A percentile compares a stretch with the other conserved stretches of the same genome.
Conservation (phyloP, 2,888 invertebrate genomes). For the Sericinus montela region DNA sequence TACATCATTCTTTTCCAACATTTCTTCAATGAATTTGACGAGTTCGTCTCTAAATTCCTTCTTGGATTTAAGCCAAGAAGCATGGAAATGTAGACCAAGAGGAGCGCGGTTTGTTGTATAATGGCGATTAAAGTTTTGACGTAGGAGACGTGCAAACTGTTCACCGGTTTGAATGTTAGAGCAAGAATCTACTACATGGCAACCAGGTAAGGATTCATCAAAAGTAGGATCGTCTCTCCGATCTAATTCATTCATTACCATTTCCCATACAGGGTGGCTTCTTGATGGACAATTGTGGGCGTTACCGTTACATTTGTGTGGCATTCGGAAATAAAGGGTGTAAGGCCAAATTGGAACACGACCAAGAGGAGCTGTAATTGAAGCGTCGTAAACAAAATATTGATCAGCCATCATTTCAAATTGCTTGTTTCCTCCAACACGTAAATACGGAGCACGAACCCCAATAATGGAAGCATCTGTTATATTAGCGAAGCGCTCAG, state of each 20-base stretch:
- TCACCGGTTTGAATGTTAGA: constrained; percentile 95
- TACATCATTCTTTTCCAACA: constrained; percentile 92
- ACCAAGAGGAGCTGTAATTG: constrained; percentile 92
- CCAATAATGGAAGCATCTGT: constrained; percentile 95
- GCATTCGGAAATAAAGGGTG: constrained; percentile 97
- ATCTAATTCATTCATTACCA: constrained; percentile 97
- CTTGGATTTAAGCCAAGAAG: constrained; percentile 96
- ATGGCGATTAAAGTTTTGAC: constrained; percentile 97
- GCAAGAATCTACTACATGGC: constrained; percentile 96
- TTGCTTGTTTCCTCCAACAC: constrained; percentile 96
- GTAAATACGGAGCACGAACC: constrained; percentile 91
- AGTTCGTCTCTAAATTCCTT: constrained; percentile 95
- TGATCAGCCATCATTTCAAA: constrained; percentile 98
- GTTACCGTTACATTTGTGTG: constrained; percentile 96
- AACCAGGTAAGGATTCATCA: constrained; percentile 95
- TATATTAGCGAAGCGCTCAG: constrained; percentile 94
- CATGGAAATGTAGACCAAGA: constrained; percentile 94
- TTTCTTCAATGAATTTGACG: constrained; percentile 95
- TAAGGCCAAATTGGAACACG: constrained; percentile 98
- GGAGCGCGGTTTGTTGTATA: constrained; percentile 96
- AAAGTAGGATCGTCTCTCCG: constrained; percentile 95
- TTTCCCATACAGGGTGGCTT: constrained; percentile 97
- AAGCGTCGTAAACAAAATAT: constrained; percentile 96
- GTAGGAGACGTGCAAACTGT: constrained; percentile 92
- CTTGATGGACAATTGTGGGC: constrained; percentile 95